Evolutionary conservation across 2,888 invertebrate genomes (phyloP), one percentile per base, ranked within the genome.

Genomic region (Amiota minor): DNA sequence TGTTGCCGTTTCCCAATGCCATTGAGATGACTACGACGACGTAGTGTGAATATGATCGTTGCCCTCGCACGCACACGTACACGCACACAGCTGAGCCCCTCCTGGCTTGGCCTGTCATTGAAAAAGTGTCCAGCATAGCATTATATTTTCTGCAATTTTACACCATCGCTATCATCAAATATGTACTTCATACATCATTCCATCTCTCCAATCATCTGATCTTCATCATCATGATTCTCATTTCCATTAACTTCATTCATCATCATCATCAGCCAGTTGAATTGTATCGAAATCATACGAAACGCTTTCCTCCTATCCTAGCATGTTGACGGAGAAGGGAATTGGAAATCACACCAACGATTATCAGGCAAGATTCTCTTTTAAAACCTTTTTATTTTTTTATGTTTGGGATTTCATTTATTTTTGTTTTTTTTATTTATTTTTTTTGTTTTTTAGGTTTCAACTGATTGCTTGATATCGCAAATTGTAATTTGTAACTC

Each of bases 331-430:
- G 77, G 78, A 73, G 83, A 75, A 82, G 85, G 85, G 85, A 84
- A 85, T 80, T 81, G 85, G 78, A 83, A 84, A 85, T 83, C 84
- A 84, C 84, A 84, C 83, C 85, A 84, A 83, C 84, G 82, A 83
- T 84, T 82, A 84, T 84, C 81, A 84, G 81, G 79, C 78, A 83
- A 81, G 79, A 82, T 82, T 77, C 75, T 80, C 71, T 77, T 80
- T 77, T 79, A 73, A 78, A 82, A 83, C 83, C 81, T 80, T 81
- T 81, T 77, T 76, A 76, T 79, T 77, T 78, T 72, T 73, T 72
- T 56, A 72, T 70, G 78, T 20, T 69, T 74, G 71, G 71, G 59
- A 62, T 74, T 73, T 53, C 72, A 71, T 76, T 74, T 70, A 68
- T 59, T 74, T n/a, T n/a, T n/a, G n/a, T n/a, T n/a, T n/a, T n/a